Evolutionary conservation across 2,113 vertebrate species (phyloP), one percentile per base, ranked within the genome.

Genomic region (Thryonomys swinderianus): DNA sequence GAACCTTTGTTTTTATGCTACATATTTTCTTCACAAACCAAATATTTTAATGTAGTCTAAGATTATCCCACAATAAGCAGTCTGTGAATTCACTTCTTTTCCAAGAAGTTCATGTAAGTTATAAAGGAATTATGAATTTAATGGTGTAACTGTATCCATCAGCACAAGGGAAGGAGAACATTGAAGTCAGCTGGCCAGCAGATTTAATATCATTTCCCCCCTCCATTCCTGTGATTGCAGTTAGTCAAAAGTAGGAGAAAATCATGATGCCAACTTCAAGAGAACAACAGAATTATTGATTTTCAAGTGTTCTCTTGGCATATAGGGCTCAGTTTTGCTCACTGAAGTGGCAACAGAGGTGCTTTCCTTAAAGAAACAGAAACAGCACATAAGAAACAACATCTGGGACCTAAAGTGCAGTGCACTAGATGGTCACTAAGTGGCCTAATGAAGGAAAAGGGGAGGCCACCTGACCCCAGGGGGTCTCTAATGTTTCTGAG

Each of bases 221-320:
- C 16, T 37, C 21, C 13, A 34, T 27, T 1, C 14, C 76, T 53
- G 27, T 90, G 82, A 80, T 88, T 87, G 7, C 3, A 23, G 1
- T 76, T 73, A 74, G 45, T 96, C 53, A 64, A 79, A 96, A 94
- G 37, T 59, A 80, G 79, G 93, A 93, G 69, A 85, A 93, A 95
- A 91, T 61, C 20, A 51, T 23, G 57, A 93, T 74, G 80, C 61
- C 32, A 93, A 67, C 59, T 95, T 13, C 10, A 66, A 90, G 53
- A 88, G 40, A 91, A 42, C 79, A 85, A 93, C 57, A 90, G 69
- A 88, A 93, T 79, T 86, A 90, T 13, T 90, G 74, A 86, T 80
- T 94, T 93, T 90, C 69, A 87, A 90, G 40, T 86, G 37, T 84
- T 93, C 62, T 78, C 11, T n/a, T 84, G 37, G 93, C 78, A 40